These are phyloP conservation scores for Tapirus indicus DNA, from an alignment of 2,797 vertebrate species.

Conservation along the genomic window DNA sequence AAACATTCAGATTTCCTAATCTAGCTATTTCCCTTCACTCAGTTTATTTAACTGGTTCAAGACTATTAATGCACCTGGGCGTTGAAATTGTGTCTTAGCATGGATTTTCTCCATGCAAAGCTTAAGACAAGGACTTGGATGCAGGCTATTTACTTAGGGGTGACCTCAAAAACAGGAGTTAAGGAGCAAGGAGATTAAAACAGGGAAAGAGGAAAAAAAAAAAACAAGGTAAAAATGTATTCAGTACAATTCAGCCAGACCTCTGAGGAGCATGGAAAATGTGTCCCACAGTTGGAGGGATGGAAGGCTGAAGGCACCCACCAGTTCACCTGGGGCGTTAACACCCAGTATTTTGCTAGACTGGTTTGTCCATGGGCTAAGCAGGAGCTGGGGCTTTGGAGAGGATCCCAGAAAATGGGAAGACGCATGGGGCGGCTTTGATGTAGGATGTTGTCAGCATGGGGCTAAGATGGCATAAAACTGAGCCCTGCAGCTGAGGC, in stretches of 20 bases:
- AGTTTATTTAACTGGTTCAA: not conserved
- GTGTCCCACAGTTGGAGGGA: not conserved
- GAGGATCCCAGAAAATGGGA: not conserved
- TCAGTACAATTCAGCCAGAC: not conserved
- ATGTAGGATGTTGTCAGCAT: not conserved
- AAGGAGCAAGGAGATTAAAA: not conserved
- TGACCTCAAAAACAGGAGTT: not conserved
- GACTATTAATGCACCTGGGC: not conserved
- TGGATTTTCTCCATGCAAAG: not conserved
- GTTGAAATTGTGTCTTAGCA: not conserved
- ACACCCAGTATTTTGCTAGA: not conserved
- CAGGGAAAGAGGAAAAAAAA: not conserved
- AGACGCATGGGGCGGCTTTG: not conserved
- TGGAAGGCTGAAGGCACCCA: not conserved
- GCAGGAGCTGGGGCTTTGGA: not conserved
- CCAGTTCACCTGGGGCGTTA: not conserved
- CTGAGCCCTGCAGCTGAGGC: not conserved
- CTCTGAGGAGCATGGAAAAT: not conserved
- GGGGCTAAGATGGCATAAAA: not conserved
- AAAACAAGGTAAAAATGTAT: not conserved
- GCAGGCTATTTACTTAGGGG: not conserved
- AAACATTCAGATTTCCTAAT: conserved; percentile 14
- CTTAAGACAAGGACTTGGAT: not conserved
- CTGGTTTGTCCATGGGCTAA: not conserved
- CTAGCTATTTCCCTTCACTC: not conserved